Evolutionary conservation across 2,113 vertebrate species (phyloP).

Genomic region (Epinephelus moara): DNA sequence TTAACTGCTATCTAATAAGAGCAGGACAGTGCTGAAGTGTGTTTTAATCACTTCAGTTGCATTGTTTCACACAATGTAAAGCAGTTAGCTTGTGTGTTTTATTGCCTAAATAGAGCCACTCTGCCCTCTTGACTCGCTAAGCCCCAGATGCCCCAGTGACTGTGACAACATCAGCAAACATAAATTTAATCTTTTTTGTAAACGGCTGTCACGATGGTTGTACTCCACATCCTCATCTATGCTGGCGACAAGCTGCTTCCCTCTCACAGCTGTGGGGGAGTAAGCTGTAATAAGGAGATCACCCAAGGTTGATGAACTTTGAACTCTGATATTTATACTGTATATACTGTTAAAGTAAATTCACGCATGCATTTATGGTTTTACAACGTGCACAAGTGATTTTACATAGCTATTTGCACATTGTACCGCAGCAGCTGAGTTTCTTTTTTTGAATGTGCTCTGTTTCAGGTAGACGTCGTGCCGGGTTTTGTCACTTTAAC

Average conservation of each 20-base stretch:
- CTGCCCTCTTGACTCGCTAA: background rate
- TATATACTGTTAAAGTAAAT: background rate
- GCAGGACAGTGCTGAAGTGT: background rate
- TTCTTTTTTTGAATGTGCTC: background rate
- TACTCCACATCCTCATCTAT: background rate
- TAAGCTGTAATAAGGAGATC: background rate
- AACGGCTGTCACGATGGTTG: background rate
- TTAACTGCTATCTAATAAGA: background rate
- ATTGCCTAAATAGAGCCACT: constrained; percentile 21
- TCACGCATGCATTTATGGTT: constrained; percentile 13
- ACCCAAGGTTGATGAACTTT: constrained; percentile 31
- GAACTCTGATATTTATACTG: constrained; percentile 25
- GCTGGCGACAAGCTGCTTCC: background rate
- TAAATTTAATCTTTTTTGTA: constrained; percentile 28
- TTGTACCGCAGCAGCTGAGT: background rate
- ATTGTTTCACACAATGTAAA: background rate
- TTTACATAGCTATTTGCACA: constrained; percentile 12
- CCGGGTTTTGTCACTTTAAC: background rate
- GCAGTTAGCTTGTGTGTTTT: background rate
- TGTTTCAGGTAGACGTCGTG: background rate
- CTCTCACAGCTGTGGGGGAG: constrained; percentile 4
- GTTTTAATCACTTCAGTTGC: background rate
- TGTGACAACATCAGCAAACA: constrained; percentile 25
- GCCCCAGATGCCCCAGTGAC: background rate
- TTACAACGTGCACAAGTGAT: constrained; percentile 17